Base-by-base conservation (phyloP, 2,888 invertebrate species). In the Eurytoma adleriae region DNA sequence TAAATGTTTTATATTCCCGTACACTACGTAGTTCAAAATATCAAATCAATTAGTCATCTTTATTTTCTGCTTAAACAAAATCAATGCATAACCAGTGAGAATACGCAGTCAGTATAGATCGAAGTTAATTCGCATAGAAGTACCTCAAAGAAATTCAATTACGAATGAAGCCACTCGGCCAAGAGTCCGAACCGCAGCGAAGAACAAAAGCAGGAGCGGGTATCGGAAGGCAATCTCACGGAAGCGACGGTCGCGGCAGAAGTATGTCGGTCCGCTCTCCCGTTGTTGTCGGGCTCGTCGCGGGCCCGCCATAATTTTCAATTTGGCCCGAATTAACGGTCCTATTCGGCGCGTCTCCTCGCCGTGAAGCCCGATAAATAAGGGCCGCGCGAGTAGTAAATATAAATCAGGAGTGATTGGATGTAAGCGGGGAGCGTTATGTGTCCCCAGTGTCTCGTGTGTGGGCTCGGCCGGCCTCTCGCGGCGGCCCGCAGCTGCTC, bases 371-470 rank as follows among this genome's bases (percentile, higher is more conserved):
- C 86, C 89, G 86, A 90, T 90, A 90, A 90, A 90, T 90, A 90
- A 81, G 75, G 64, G 64, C 52, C 50, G 57, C 50, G 57, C 89
- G 89, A 89, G 89, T 89, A 90, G 90, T 90, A 90, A 90, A 90
- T 90, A 90, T 90, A 90, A 90, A 90, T 90, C 90, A 90, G 90
- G 40, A 90, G 90, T 88, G 90, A 90, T 90, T 90, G 90, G 90
- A 90, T 90, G 90, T 90, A 90, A 90, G 90, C 88, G 89, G 90
- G 90, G 89, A 88, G 87, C 88, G 89, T 90, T 90, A 90, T 90
- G 90, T 89, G 90, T 90, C 90, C 90, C 90, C 88, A 87, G 90
- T 86, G 90, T 87, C 88, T 90, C 88, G 89, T 90, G 89, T 90
- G 89, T 89, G 90, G 88, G 87, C 52, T 27, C 78, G 73, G 82